phyloP scores from a whole-genome alignment of 2,113 vertebrate species.

The Macquaria australasica region DNA sequence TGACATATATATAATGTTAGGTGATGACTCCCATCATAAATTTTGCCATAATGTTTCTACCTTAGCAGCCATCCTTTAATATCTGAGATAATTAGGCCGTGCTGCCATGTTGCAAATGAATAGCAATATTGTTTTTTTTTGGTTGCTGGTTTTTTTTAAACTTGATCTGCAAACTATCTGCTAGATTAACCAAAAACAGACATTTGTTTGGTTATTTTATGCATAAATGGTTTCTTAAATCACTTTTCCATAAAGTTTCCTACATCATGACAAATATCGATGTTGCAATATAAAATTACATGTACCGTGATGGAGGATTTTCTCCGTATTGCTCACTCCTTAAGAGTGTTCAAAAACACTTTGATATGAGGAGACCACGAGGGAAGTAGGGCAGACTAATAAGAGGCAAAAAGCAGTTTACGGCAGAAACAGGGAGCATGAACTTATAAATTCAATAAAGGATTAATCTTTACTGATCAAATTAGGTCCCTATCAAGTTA shows the following conservation, averaged over 20 bases:
- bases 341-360: neutral
- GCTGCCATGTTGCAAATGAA: no score
- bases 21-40: no score
- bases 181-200: neutral
- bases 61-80: neutral
- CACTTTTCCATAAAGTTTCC: neutral
- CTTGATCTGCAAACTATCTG: no score
- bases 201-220: neutral
- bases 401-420: neutral
- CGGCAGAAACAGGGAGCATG: neutral
- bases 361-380: neutral
- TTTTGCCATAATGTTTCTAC: no score
- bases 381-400: neutral
- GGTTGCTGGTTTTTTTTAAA: no score
- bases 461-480: constrained; percentile 30
- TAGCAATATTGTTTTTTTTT: no score
- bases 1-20: neutral
- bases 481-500: constrained; percentile 5
- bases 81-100: neutral
- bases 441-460: constrained; percentile 32
- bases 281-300: neutral
- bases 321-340: neutral
- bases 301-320: neutral
- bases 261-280: neutral
- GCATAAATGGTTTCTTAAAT: neutral